Evolutionary conservation across 2,113 vertebrate genomes (phyloP), one percentile per base, ranked within the genome.

Genomic region (Megaleporinus macrocephalus): DNA sequence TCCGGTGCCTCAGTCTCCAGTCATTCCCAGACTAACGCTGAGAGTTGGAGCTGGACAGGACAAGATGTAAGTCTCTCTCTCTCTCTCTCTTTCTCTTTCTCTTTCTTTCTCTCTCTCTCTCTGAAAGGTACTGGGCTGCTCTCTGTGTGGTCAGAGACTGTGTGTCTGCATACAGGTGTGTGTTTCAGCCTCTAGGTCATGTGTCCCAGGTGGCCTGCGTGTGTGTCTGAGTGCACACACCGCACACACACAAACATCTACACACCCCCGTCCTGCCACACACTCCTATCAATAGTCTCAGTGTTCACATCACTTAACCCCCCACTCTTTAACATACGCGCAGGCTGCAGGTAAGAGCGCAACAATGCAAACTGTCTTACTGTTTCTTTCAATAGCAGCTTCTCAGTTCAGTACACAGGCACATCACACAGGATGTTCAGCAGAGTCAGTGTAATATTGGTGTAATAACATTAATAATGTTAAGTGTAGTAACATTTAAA

Each of bases 1-100:
- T 22, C 88, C 91, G 78, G 92, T 94, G 0, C 89, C 95, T 33
- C 95, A 95, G 0, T 98, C 98, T 81, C 97, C 98, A 0, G 98
- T 99, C 88, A 99, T 99, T 86, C 98, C 98, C 88, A 95, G 97
- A 79, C 91, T 99, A 89, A 99, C 97, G 2, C 93, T 99, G 76
- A 92, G 96, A 90, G 97, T 99, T 81, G 97, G 98, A 29, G 96
- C 97, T 68, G 98, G 98, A 72, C 98, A 99, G 90, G 98, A 99
- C 95, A 99, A 99, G 89, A 99, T 99, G 98, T 99, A 90, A 97
- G 97, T 80, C 83, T 69, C 61, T 62, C 79, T 74, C 75, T 73
- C 71, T 73, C 66, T 76, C 71, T 73, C 65, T 51, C 81, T 71
- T n/a, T 44, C 72, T 44, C 41, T 44, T 9, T 44, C 41, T 44